These are phyloP conservation scores for Arctopsyche grandis DNA, from an alignment of 1,140 invertebrate species.

Conservation along the genomic window DNA sequence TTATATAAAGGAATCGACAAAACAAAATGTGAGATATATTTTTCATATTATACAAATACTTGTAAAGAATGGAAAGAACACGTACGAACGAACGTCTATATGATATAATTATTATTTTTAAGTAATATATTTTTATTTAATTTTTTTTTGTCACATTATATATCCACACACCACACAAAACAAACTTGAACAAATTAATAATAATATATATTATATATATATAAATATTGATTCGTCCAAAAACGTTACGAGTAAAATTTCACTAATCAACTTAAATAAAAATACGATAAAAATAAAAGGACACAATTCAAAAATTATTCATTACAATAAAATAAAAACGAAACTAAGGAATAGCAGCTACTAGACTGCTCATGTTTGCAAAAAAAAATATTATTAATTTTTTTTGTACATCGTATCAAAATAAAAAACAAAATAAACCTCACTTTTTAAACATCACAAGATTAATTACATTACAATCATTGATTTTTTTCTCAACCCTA, in stretches of 20 bases:
- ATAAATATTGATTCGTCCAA: not conserved
- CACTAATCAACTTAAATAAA: not conserved
- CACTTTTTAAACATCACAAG: constrained; percentile 17
- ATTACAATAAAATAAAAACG: not conserved
- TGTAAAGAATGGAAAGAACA: no score
- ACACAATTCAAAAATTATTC: constrained; percentile 4
- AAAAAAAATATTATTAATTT: no score
- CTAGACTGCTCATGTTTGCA: constrained; percentile 26
- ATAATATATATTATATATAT: not conserved
- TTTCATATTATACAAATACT: no score
- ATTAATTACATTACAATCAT: not conserved
- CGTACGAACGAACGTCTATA: not conserved
- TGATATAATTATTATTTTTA: not conserved
- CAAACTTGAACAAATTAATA: constrained; percentile 4
- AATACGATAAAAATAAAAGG: no score
- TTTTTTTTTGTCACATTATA: not conserved
- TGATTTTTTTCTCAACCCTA: not conserved
- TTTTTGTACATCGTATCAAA: no score
- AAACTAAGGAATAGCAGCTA: constrained; percentile 26
- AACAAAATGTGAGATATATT: no score
- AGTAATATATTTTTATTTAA: no score
- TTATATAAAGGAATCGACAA: no score
- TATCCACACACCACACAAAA: not conserved
- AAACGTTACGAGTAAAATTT: not conserved
- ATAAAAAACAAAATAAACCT: not conserved